Conservation (phyloP, 2,888 invertebrate genomes). For the Limnephilus auricula region DNA sequence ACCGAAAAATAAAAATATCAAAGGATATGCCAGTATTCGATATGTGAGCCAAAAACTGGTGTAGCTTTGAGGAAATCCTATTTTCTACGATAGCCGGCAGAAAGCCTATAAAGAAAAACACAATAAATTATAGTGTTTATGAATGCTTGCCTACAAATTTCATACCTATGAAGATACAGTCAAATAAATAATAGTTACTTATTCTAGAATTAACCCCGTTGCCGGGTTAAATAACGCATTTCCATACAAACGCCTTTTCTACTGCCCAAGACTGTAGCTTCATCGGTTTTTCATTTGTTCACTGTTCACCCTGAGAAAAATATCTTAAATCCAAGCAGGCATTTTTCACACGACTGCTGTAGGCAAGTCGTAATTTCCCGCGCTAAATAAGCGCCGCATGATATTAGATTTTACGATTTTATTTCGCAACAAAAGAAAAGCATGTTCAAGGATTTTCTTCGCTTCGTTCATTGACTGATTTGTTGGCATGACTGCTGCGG, state of each 20-base stretch:
- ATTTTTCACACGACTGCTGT: background rate
- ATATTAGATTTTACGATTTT: background rate
- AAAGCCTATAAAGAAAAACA: no score
- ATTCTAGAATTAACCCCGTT: background rate
- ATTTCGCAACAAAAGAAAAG: background rate
- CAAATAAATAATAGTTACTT: background rate
- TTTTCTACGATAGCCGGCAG: no score
- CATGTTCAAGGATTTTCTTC: slow-evolving; percentile 3
- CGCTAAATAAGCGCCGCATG: slow-evolving; percentile 5
- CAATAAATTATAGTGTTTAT: no score
- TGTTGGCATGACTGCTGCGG: background rate
- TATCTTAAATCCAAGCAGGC: background rate
- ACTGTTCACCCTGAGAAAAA: background rate
- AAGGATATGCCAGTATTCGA: no score
- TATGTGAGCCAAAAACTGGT: no score
- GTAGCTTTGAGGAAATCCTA: no score
- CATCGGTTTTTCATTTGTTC: background rate
- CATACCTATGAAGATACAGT: background rate
- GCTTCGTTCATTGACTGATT: background rate
- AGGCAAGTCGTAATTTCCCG: background rate
- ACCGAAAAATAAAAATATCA: no score
- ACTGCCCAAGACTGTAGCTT: background rate
- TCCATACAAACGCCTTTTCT: background rate
- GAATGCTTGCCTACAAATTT: background rate
- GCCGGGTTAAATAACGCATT: background rate